These are phyloP conservation scores for Grallaria varia DNA, from an alignment of 2,113 vertebrate species.

Conservation along the genomic window DNA sequence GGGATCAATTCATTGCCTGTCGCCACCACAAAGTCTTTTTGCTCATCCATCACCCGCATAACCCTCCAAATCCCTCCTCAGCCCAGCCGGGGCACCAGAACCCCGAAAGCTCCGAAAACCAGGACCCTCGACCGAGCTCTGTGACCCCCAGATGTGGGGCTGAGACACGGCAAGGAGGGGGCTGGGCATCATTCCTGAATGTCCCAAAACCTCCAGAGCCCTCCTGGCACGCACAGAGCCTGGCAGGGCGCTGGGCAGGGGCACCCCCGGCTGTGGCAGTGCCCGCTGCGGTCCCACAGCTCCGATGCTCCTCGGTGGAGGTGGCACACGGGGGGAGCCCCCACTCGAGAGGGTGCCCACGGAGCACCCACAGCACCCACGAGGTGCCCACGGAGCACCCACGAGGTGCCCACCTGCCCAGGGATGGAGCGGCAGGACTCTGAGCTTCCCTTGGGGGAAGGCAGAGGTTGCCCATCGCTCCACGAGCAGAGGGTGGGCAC, in stretches of 20 bases:
- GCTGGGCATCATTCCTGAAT: not conserved
- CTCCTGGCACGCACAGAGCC: fast-evolving
- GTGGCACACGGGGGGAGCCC: not conserved
- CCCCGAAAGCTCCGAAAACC: not conserved
- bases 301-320: fast-evolving
- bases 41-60: not conserved
- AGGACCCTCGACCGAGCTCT: fast-evolving
- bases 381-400: not conserved
- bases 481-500: fast-evolving
- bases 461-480: not conserved
- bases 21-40: not conserved
- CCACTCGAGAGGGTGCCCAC: no score
- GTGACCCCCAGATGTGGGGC: fast-evolving
- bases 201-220: not conserved
- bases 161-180: not conserved
- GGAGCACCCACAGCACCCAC: no score
- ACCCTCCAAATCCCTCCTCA: fast-evolving
- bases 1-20: not conserved
- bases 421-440: not conserved
- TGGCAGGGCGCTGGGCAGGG: fast-evolving
- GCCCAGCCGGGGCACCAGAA: fast-evolving
- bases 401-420: not conserved
- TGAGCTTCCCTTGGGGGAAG: not conserved
- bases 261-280: fast-evolving
- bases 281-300: fast-evolving